phyloP scores from a whole-genome alignment of 2,113 vertebrate species.

The Xenopus laevis region DNA sequence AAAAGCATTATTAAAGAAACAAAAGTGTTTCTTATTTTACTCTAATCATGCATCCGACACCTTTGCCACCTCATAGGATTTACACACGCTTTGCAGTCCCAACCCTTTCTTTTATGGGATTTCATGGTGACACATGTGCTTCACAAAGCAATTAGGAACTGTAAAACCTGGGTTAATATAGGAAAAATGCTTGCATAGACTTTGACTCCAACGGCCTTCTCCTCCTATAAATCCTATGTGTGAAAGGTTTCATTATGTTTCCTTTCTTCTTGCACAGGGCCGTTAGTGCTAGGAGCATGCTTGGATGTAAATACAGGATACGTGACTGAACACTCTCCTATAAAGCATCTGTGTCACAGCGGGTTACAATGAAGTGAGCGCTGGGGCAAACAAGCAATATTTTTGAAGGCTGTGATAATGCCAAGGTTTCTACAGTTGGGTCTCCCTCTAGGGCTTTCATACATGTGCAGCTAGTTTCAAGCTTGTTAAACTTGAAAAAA shows the following conservation, averaged over 20 bases:
- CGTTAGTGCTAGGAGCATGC: constrained; percentile 28
- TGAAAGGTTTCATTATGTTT: constrained; percentile 36
- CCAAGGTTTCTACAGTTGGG: constrained; percentile 32
- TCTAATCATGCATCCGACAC: constrained; percentile 26
- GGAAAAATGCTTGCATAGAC: constrained; percentile 32
- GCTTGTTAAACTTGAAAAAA: constrained; percentile 5
- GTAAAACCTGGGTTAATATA: constrained; percentile 29
- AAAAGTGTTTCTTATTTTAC: background rate
- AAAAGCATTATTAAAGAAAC: background rate
- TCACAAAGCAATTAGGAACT: constrained; percentile 28
- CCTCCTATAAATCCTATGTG: constrained; percentile 35
- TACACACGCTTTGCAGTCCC: constrained; percentile 19
- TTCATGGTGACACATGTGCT: constrained; percentile 35
- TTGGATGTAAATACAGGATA: constrained; percentile 11
- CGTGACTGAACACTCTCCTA: constrained; percentile 18
- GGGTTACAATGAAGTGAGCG: constrained; percentile 13
- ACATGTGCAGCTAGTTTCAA: constrained; percentile 25
- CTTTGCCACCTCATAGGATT: constrained; percentile 32
- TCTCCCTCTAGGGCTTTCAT: constrained; percentile 26
- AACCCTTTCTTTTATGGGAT: constrained; percentile 33
- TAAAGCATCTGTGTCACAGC: constrained; percentile 35
- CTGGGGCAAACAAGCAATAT: constrained; percentile 21
- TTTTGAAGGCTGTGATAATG: constrained; percentile 32
- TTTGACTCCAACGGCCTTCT: constrained; percentile 5
- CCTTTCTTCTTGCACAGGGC: constrained; percentile 17